Evolutionary conservation across 2,797 vertebrate genomes (phyloP).

Genomic region (Falco peregrinus): DNA sequence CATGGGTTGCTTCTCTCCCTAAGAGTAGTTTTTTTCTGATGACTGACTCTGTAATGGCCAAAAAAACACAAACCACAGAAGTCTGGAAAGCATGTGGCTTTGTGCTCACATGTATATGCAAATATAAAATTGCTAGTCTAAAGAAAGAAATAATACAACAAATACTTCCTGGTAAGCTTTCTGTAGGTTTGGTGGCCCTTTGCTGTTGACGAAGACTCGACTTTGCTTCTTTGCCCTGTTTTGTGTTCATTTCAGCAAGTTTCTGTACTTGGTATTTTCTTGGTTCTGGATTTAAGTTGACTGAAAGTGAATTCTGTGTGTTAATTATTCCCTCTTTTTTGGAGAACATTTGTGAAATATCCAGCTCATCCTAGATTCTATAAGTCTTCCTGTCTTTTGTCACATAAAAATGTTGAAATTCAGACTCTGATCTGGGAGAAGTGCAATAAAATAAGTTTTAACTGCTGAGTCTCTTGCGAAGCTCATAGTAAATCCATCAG

Average conservation of each 20-base stretch:
- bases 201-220: not conserved
- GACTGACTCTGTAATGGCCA: not conserved
- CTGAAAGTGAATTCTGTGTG: not conserved
- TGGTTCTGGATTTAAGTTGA: not conserved
- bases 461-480: not conserved
- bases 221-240: not conserved
- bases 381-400: not conserved
- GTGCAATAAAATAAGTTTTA: not conserved
- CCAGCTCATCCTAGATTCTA: not conserved
- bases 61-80: not conserved
- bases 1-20: not conserved
- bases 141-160: not conserved
- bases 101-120: not conserved
- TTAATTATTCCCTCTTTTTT: not conserved
- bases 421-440: not conserved
- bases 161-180: not conserved
- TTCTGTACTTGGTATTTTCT: not conserved
- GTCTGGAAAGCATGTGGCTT: not conserved
- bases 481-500: not conserved
- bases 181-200: not conserved
- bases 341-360: not conserved
- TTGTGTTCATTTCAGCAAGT: not conserved
- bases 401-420: not conserved
- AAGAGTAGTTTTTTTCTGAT: not conserved
- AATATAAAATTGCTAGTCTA: not conserved